These are phyloP conservation scores for Drosophila dives DNA, from an alignment of 2,888 invertebrate species.

Conservation along the genomic window DNA sequence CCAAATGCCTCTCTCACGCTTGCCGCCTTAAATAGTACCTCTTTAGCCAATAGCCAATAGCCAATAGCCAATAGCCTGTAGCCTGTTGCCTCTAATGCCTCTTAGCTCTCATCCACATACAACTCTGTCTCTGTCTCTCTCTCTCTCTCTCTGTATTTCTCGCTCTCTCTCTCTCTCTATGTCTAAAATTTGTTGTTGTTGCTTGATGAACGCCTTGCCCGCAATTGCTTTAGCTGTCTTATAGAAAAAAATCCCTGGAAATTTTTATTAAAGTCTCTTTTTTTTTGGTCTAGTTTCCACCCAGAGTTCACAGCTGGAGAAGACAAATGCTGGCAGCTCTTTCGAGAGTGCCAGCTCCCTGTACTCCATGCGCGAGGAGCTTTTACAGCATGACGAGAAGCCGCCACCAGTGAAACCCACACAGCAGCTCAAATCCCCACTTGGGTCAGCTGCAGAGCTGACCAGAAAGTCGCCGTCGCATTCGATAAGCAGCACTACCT, in stretches of 20 bases:
- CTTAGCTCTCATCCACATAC: conserved; percentile 59
- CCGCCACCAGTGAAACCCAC: conserved; percentile 20
- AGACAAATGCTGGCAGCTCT: conserved; percentile 91
- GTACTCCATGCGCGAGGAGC: conserved; percentile 91
- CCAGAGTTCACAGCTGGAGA: conserved; percentile 86
- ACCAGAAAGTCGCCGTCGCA: conserved; percentile 85
- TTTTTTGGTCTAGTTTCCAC: conserved; percentile 78
- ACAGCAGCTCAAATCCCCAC: conserved; percentile 59
- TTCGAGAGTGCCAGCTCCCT: conserved; percentile 94
- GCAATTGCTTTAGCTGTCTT: conserved; percentile 71
- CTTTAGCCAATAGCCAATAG: conserved; percentile 40
- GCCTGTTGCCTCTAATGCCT: conserved; percentile 33
- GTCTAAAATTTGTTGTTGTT: conserved; percentile 83
- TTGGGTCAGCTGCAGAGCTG: conserved; percentile 57
- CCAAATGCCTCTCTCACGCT: conserved; percentile 34
- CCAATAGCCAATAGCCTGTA: conserved; percentile 21
- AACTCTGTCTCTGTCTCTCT: conserved; percentile 43
- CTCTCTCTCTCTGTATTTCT: conserved; percentile 2
- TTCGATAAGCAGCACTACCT: conserved; percentile 87
- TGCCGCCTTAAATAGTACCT: conserved; percentile 22
- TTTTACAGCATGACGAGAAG: conserved; percentile 85
- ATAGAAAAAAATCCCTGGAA: not conserved
- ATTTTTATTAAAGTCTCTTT: not conserved
- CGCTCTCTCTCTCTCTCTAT: not conserved
- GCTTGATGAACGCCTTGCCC: conserved; percentile 83